Conservation (phyloP, 1,140 invertebrate species). For the Caerostris darwini region DNA sequence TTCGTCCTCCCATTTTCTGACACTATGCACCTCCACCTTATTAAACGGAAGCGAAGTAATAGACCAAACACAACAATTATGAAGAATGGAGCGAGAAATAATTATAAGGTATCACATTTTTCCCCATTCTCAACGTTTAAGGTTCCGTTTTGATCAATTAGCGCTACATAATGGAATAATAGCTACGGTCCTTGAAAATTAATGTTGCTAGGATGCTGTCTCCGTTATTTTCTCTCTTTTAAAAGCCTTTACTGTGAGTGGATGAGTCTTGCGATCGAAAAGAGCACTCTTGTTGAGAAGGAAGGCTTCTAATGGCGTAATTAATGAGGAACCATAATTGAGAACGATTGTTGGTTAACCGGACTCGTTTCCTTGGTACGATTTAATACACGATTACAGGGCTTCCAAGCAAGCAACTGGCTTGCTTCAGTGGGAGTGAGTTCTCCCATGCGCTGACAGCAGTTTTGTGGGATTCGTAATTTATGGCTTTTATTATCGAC, state of each 20-base stretch:
- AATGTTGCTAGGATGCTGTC: slow-evolving; percentile 52
- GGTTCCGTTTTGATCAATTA: slow-evolving; percentile 75
- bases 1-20: background rate
- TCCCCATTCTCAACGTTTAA: slow-evolving; percentile 68
- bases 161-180: slow-evolving; percentile 74
- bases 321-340: slow-evolving; percentile 76
- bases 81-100: slow-evolving; percentile 22
- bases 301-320: slow-evolving; percentile 68
- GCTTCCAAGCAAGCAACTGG: background rate
- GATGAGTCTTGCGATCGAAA: slow-evolving; percentile 31
- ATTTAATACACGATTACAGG: slow-evolving; percentile 22
- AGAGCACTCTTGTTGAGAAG: slow-evolving; percentile 59
- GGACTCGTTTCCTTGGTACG: slow-evolving; percentile 31
- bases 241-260: slow-evolving; percentile 25
- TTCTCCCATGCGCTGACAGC: slow-evolving; percentile 12
- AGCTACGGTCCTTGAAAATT: slow-evolving; percentile 68
- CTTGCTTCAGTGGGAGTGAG: background rate
- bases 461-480: background rate
- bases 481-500: slow-evolving; percentile 21
- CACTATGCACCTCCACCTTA: slow-evolving; percentile 15
- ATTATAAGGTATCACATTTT: slow-evolving; percentile 74
- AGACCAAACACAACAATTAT: slow-evolving; percentile 52
- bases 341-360: slow-evolving; percentile 65
- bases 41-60: slow-evolving; percentile 61
- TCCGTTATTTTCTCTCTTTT: slow-evolving; percentile 26